phyloP scores from a whole-genome alignment of 2,888 invertebrate species.

The Synanthedon vespiformis region DNA sequence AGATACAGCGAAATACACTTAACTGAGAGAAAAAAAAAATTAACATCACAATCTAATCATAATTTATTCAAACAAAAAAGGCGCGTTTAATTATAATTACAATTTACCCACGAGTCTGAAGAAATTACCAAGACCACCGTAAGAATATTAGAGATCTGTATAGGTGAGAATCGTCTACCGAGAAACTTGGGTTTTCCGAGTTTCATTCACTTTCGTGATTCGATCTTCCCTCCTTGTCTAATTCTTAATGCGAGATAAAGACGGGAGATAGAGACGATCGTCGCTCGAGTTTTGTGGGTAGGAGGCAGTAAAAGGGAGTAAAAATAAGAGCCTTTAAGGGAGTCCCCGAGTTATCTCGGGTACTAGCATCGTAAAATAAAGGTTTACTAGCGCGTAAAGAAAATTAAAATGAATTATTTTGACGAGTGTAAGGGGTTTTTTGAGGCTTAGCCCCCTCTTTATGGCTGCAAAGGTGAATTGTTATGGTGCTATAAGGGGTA shows the following conservation, averaged over 20 bases:
- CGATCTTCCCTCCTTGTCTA: not conserved
- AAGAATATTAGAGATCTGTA: constrained; percentile 10
- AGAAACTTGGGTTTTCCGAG: not conserved
- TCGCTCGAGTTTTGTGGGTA: constrained; percentile 5
- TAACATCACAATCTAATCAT: constrained; percentile 49
- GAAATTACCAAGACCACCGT: constrained; percentile 13
- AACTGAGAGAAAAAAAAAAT: constrained; percentile 56
- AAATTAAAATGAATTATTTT: constrained; percentile 72
- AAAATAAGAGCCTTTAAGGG: constrained; percentile 56
- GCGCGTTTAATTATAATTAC: constrained; percentile 64
- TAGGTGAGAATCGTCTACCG: constrained; percentile 3
- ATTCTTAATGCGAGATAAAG: constrained; percentile 8
- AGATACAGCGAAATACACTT: constrained; percentile 57
- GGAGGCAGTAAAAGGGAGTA: constrained; percentile 34
- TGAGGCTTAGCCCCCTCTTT: constrained; percentile 33
- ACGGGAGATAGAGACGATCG: constrained; percentile 1
- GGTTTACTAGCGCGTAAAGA: constrained; percentile 69
- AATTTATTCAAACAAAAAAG: constrained; percentile 61
- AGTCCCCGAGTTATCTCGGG: constrained; percentile 62
- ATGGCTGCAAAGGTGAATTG: constrained; percentile 41
- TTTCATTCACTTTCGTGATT: too few species aligned
- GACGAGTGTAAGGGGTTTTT: constrained; percentile 56
- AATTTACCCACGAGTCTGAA: constrained; percentile 49
- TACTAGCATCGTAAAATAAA: constrained; percentile 64
- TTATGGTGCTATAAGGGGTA: constrained; percentile 47